Conservation (phyloP, 2,888 invertebrate genomes). For the Calameuta filiformis region DNA sequence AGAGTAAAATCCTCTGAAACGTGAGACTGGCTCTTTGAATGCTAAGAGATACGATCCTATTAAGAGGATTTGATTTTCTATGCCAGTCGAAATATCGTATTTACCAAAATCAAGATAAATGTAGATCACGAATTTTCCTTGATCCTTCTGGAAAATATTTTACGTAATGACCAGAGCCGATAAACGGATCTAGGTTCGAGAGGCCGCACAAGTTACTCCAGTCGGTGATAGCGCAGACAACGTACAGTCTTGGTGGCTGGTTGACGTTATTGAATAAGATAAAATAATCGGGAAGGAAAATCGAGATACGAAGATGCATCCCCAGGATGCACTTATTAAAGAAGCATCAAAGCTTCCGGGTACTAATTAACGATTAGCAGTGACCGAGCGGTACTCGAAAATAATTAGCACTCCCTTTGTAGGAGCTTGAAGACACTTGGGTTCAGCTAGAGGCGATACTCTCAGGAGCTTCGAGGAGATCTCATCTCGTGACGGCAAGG, state of each 20-base stretch:
- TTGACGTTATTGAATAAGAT: too few species aligned
- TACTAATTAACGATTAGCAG: conserved; percentile 56
- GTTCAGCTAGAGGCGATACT: background rate
- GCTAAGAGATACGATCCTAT: conserved; percentile 33
- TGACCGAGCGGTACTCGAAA: conserved; percentile 44
- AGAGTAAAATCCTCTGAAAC: too few species aligned
- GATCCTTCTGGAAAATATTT: conserved; percentile 29
- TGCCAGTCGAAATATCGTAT: too few species aligned
- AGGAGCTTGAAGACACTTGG: background rate
- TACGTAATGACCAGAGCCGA: conserved; percentile 44
- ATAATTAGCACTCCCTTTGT: conserved; percentile 48
- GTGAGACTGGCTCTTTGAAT: conserved; percentile 10
- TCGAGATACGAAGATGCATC: too few species aligned
- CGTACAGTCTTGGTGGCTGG: background rate
- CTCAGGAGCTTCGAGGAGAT: too few species aligned
- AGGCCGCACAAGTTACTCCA: conserved; percentile 37
- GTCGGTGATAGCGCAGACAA: background rate
- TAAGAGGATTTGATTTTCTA: conserved; percentile 15
- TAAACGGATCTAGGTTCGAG: conserved; percentile 39
- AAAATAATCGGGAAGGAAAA: too few species aligned
- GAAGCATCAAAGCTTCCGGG: conserved; percentile 32
- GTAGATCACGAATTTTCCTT: too few species aligned
- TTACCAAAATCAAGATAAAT: too few species aligned
- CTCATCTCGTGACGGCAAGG: too few species aligned
- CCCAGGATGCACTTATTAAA: too few species aligned